phyloP scores from a whole-genome alignment of 35 echinoderm and acorn worm species.

The Stichopus chloronotus region DNA sequence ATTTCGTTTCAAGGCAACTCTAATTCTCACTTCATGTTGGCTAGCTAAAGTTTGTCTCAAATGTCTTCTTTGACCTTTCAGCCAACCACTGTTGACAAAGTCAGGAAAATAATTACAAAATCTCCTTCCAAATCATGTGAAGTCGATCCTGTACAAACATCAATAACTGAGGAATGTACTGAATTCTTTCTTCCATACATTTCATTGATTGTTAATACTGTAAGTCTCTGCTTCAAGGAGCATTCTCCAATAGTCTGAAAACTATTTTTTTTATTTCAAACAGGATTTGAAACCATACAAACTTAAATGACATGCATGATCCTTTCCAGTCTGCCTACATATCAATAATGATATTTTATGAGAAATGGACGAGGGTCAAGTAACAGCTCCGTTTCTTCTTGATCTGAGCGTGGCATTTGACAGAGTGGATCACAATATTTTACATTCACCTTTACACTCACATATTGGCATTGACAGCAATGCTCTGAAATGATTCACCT shows the following conservation, averaged over 20 bases:
- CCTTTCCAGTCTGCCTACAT: conserved; percentile 52
- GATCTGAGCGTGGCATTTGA: no score
- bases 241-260: conserved; percentile 1
- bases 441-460: no score
- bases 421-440: no score
- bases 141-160: conserved; percentile 52
- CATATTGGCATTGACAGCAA: no score
- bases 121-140: conserved; percentile 51
- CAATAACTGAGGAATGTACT: conserved; percentile 58
- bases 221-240: conserved; percentile 46
- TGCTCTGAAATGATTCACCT: no score
- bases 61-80: background rate
- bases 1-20: background rate
- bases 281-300: background rate
- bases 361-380: conserved; percentile 44
- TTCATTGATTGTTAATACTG: conserved; percentile 52
- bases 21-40: background rate
- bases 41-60: background rate
- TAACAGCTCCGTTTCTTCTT: conserved; percentile 1
- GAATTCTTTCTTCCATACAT: conserved; percentile 61
- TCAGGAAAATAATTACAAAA: conserved; percentile 59
- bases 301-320: background rate
- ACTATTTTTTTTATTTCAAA: background rate
- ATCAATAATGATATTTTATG: conserved; percentile 69
- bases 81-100: background rate